Evolutionary conservation across 2,113 vertebrate species (phyloP).

Genomic region (Cairina moschata): DNA sequence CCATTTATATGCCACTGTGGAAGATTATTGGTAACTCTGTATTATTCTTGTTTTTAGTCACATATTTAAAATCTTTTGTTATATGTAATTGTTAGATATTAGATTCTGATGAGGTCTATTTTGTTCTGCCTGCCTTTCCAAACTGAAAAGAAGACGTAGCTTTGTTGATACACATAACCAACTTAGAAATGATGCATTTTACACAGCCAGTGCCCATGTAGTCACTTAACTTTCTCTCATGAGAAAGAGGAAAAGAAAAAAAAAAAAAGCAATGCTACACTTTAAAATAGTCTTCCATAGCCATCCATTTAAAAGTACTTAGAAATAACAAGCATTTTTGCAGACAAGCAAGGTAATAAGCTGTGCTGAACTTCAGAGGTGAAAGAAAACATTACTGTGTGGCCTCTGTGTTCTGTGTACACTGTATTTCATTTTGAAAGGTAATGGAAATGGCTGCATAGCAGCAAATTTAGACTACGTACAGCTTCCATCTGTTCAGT

Average conservation of each 20-base stretch:
- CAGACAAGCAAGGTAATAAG: not conserved
- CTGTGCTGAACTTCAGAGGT: not conserved
- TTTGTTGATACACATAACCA: not conserved
- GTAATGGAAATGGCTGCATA: not conserved
- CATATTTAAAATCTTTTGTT: not conserved
- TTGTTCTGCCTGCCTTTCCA: not conserved
- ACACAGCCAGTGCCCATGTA: not conserved
- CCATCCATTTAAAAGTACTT: not conserved
- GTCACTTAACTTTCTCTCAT: not conserved
- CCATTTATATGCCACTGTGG: not conserved
- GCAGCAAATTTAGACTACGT: not conserved
- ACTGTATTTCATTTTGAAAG: not conserved
- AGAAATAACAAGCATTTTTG: not conserved
- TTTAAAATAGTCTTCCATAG: not conserved
- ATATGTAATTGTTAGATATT: not conserved
- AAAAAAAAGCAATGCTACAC: not conserved
- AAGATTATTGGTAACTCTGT: not conserved
- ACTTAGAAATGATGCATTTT: not conserved
- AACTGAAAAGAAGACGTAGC: not conserved
- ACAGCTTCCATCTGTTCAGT: not conserved
- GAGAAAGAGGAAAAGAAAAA: not conserved
- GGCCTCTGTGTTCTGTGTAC: not conserved
- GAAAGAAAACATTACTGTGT: not conserved
- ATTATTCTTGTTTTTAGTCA: not conserved
- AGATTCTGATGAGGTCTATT: not conserved